A percentile compares a stretch with the other conserved stretches of the same genome.
These are phyloP conservation scores for Listrodromus nycthemerus DNA, from an alignment of 2,888 invertebrate species.

Conservation along the genomic window DNA sequence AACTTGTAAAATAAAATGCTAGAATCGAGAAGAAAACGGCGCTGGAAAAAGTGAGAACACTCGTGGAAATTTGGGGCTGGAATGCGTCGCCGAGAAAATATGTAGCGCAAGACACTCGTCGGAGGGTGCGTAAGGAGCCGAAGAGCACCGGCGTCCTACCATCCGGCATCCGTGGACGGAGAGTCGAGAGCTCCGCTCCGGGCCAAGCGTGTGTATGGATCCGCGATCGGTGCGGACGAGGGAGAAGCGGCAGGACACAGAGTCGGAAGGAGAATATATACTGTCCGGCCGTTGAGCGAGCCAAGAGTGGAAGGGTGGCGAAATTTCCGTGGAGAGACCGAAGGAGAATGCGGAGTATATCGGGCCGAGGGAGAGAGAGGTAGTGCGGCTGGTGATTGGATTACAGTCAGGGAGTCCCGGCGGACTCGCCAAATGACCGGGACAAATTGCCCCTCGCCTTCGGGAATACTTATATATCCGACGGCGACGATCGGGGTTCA, in stretches of 20 bases:
- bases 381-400: conserved; percentile 84
- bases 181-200: conserved; percentile 24
- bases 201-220: background rate
- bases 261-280: background rate
- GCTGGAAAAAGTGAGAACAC: background rate
- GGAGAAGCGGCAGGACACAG: conserved; percentile 8
- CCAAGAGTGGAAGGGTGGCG: conserved; percentile 34
- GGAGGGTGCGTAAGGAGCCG: conserved; percentile 49
- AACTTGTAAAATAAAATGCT: background rate
- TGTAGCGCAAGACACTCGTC: conserved; percentile 61
- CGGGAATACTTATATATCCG: conserved; percentile 84
- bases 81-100: conserved; percentile 51
- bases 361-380: conserved; percentile 73
- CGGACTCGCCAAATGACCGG: conserved; percentile 85
- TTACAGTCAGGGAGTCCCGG: conserved; percentile 84
- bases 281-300: conserved; percentile 11
- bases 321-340: conserved; percentile 45
- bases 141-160: conserved; percentile 5
- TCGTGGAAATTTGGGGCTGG: background rate
- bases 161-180: conserved; percentile 2
- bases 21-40: background rate
- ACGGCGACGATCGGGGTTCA: conserved; percentile 74
- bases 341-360: conserved; percentile 61
- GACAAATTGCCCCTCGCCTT: conserved; percentile 85
- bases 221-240: conserved; percentile 20